Evolutionary conservation across 2,113 vertebrate genomes (phyloP), one percentile per base, ranked within the genome.

Genomic region (Carettochelys insculpta): DNA sequence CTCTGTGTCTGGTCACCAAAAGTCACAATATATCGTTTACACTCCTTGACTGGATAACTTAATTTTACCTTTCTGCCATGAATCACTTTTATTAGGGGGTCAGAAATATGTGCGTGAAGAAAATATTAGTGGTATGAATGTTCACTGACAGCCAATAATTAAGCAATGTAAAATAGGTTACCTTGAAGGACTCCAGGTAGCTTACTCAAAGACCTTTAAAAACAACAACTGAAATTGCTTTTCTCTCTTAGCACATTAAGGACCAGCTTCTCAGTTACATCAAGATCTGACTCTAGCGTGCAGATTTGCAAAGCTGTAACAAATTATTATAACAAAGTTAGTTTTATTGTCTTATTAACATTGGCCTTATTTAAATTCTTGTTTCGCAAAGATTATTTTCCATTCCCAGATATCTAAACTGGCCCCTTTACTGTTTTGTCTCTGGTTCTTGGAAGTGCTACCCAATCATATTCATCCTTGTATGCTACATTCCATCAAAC

Each of bases 21-120:
- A 29, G 48, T 29, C 51, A 31, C 53, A 53, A 61, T 25, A 1
- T 77, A 34, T 19, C 81, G 76, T 1, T 45, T 71, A 11, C 7
- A 12, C 10, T 56, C 75, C 34, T 34, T 53, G 80, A 29, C 45
- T 4, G 25, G 41, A 7, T 0, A 0, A 81, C 7, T 54, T 47
- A 2, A 48, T 1, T 1, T 4, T 45, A 4, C 1, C 65, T 29
- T n/a, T 83, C 29, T 0, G 0, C 58, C 31, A n/a, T 34, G 17
- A 47, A 38, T n/a, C 25, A 1, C 56, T 76, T 65, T 19, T 56
- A 0, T 6, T 16, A 65, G 13, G 12, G 0, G 7, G 5, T 11
- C 34, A 8, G 34, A 1, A 0, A 4, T 5, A 22, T 68, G 48
- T 17, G 3, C 2, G 4, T 0, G 29, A 65, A 24, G 43, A 85